Conservation (phyloP, 2,888 invertebrate species). For the Melieria crassipennis region DNA sequence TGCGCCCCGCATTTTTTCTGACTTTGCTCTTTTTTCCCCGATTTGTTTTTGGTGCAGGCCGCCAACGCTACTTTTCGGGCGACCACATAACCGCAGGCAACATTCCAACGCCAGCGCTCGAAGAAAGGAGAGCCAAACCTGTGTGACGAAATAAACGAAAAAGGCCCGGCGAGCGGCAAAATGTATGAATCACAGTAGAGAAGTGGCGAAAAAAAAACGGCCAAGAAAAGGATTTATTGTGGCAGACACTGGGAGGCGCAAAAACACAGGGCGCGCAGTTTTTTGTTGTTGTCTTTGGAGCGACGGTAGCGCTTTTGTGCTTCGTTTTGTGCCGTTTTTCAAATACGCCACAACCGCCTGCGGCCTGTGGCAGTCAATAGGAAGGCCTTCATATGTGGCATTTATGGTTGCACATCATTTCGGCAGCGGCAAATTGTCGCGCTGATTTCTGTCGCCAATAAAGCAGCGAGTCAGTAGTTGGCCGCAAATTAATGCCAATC, state of each 20-base stretch:
- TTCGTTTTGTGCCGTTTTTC: background rate
- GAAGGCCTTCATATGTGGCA: too few species aligned
- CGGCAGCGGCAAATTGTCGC: too few species aligned
- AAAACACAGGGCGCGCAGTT: background rate
- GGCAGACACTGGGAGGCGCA: slow-evolving; percentile 30
- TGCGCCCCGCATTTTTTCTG: background rate
- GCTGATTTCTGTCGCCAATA: too few species aligned
- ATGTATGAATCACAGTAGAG: slow-evolving; percentile 21
- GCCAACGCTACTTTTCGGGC: background rate
- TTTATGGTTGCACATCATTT: too few species aligned
- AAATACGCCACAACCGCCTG: too few species aligned
- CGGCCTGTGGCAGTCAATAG: too few species aligned
- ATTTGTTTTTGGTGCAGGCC: background rate
- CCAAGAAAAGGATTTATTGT: slow-evolving; percentile 41
- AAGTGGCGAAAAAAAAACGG: slow-evolving; percentile 1
- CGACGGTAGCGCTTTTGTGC: background rate
- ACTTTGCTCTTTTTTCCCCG: background rate
- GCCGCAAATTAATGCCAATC: too few species aligned
- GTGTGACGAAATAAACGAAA: background rate
- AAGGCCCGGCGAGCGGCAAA: slow-evolving; percentile 5
- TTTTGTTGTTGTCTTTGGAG: background rate
- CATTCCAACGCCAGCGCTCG: background rate
- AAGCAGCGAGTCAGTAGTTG: too few species aligned
- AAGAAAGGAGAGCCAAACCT: background rate
- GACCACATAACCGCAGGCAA: slow-evolving; percentile 19